Conservation (phyloP, 2,113 vertebrate genomes). For the Gorsachius goisagi region DNA sequence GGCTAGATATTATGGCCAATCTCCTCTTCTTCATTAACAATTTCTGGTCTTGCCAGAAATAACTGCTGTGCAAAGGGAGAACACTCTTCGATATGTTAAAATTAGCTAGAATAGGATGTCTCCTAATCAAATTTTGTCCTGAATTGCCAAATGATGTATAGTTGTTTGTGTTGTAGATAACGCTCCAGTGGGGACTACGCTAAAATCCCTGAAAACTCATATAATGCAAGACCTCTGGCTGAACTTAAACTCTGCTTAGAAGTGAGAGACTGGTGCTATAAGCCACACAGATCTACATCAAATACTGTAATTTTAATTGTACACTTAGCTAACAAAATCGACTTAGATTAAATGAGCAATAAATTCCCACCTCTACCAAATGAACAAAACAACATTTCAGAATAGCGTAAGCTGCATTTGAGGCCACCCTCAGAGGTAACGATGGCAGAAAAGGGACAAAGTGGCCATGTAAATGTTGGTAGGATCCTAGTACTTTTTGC, state of each 20-base stretch:
- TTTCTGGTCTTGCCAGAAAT: constrained; percentile 35
- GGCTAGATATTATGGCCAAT: background rate
- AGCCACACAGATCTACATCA: constrained; percentile 12
- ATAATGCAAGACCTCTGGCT: constrained; percentile 76
- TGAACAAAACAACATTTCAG: background rate
- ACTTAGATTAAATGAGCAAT: constrained; percentile 21
- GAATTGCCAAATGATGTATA: constrained; percentile 69
- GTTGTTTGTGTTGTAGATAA: constrained; percentile 74
- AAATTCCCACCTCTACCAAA: background rate
- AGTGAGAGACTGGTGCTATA: constrained; percentile 55
- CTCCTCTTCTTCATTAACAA: background rate
- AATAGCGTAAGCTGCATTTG: background rate
- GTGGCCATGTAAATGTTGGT: background rate
- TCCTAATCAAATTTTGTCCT: constrained; percentile 58
- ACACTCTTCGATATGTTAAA: constrained; percentile 14
- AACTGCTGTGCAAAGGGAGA: constrained; percentile 17
- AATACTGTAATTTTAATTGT: constrained; percentile 22
- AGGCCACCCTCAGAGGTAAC: background rate
- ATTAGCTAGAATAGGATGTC: constrained; percentile 54
- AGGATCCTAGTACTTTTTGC: constrained; percentile 34
- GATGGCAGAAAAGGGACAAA: constrained; percentile 26
- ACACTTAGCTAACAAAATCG: constrained; percentile 18
- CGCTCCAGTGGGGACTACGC: constrained; percentile 62
- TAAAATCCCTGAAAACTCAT: constrained; percentile 73
- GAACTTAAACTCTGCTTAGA: constrained; percentile 70